Evolutionary conservation across 2,113 vertebrate species (phyloP), one percentile per base, ranked within the genome.

Genomic region (Tor tambroides): DNA sequence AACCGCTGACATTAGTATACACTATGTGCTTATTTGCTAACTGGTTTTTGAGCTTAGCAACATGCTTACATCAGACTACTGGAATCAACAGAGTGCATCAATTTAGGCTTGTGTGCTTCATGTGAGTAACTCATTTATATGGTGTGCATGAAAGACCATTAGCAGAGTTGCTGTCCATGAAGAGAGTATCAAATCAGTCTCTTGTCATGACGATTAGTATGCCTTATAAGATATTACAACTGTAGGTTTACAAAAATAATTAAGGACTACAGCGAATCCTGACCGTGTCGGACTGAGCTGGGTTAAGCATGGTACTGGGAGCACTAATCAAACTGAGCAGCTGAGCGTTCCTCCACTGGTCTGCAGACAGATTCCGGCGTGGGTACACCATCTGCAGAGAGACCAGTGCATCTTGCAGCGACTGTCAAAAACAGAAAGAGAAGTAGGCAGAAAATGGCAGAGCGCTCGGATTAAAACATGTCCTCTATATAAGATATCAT

Each of bases 361-460:
- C 98, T 74, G 98, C 98, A 4, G 98, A 99, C 90, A 99, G 96
- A 90, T 99, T 99, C 90, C 98, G 96, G 92, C 98, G 93, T 86
- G 98, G 98, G 92, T 99, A 99, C 0, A 99, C 98, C 98, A 99
- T 98, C 92, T 99, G 98, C 89, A 99, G 96, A 79, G 97, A 99
- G 93, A 98, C 95, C 81, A 99, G 93, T 8, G 98, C 98, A 89
- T 99, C 98, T 87, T 98, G 98, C 94, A 99, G 95, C 84, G 98
- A 98, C 98, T 99, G 89, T 46, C 61, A 46, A 5, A 43, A 6
- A 76, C n/a, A 38, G 1, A 72, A 12, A 59, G 15, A 19, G 54
- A 46, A 59, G 10, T 8, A 5, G 8, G 8, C 56, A 51, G 41
- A 41, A 59, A 83, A 72, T 2, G 12, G 6, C 72, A 63, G 78